Conservation (phyloP, 2,113 vertebrate species). For the Menura novaehollandiae region DNA sequence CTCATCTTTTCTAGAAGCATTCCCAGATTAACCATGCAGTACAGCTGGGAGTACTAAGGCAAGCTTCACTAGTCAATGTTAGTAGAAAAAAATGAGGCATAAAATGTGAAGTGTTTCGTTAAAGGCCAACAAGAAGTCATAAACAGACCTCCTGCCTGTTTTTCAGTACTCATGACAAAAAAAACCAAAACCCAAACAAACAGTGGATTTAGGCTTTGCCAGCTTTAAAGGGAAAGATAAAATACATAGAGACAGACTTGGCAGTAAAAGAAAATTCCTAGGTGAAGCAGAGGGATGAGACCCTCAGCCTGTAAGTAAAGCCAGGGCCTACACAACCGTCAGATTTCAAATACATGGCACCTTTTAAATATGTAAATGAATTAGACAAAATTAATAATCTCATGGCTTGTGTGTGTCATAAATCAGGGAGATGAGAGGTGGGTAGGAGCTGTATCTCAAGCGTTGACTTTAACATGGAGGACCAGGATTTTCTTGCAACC, state of each 20-base stretch:
- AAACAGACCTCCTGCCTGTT: background rate
- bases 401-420: background rate
- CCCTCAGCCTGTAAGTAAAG: background rate
- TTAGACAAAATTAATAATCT: background rate
- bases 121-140: background rate
- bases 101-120: background rate
- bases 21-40: background rate
- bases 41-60: background rate
- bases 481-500: background rate
- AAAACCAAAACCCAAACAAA: background rate
- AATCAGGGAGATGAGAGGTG: background rate
- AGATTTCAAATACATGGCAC: background rate
- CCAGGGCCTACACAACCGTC: background rate
- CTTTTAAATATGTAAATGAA: background rate
- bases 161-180: background rate
- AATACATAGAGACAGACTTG: background rate
- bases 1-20: background rate
- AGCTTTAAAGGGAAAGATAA: background rate
- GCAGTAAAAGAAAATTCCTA: background rate
- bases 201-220: background rate
- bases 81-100: background rate
- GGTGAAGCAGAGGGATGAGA: background rate
- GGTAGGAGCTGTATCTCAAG: background rate
- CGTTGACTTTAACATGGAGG: background rate
- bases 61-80: background rate